Evolutionary conservation across 2,797 vertebrate genomes (phyloP).

Genomic region (Melanogrammus aeglefinus): DNA sequence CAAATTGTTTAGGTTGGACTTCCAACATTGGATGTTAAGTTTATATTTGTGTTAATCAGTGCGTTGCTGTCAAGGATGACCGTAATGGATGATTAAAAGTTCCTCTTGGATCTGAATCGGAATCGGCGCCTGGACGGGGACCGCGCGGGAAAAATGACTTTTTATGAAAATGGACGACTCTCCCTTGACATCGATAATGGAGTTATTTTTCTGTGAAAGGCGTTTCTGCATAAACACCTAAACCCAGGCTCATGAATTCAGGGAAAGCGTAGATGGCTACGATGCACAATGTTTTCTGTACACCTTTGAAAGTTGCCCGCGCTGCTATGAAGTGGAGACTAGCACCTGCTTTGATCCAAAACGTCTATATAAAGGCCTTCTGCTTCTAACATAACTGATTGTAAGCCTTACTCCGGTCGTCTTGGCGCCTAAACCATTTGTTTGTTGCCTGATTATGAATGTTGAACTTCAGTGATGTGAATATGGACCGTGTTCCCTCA

Average conservation of each 20-base stretch:
- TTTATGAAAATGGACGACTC: neutral
- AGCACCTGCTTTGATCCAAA: too few relatives aligned
- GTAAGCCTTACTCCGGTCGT: constrained; percentile 35
- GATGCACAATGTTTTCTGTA: neutral
- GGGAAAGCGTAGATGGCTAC: neutral
- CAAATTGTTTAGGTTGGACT: neutral
- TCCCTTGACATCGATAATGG: neutral
- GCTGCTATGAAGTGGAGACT: too few relatives aligned
- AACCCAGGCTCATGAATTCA: neutral
- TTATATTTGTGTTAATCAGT: too few relatives aligned
- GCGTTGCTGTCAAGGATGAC: neutral
- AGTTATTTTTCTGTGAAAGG: neutral
- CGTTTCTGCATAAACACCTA: neutral
- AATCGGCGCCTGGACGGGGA: too few relatives aligned
- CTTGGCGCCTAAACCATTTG: constrained; percentile 67
- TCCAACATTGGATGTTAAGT: too few relatives aligned
- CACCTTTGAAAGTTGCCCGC: neutral
- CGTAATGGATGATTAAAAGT: too few relatives aligned
- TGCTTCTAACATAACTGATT: constrained; percentile 11
- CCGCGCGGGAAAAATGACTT: neutral
- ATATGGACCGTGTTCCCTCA: neutral
- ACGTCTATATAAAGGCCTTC: neutral
- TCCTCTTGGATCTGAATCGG: neutral
- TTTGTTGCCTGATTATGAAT: constrained; percentile 57
- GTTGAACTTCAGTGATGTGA: constrained; percentile 42